Evolutionary conservation across 2,113 vertebrate species (phyloP).

Genomic region (Catharus fuscescens): DNA sequence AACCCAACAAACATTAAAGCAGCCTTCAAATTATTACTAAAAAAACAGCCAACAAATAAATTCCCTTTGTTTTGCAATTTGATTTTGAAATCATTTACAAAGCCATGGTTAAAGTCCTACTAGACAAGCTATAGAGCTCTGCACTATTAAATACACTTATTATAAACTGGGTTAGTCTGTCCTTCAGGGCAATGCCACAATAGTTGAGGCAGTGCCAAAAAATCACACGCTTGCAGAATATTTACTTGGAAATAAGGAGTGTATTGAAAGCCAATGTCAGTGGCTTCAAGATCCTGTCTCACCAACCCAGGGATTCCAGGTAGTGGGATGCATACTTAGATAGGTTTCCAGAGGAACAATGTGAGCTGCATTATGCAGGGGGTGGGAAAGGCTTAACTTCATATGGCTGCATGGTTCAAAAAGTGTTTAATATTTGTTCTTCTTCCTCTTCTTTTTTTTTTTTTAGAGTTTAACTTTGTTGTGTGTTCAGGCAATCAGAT

Average conservation of each 20-base stretch:
- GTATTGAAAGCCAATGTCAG: conserved; percentile 24
- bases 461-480: background rate
- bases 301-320: background rate
- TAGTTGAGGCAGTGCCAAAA: conserved; percentile 51
- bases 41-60: background rate
- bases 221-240: conserved; percentile 38
- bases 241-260: conserved; percentile 37
- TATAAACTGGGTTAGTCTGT: conserved; percentile 57
- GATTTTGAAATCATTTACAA: conserved; percentile 55
- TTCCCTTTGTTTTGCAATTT: background rate
- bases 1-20: background rate
- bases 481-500: background rate
- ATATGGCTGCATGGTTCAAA: background rate
- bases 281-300: conserved; percentile 6
- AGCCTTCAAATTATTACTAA: background rate
- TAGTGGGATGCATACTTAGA: background rate
- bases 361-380: background rate
- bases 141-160: conserved; percentile 26
- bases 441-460: too few relatives aligned
- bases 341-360: conserved; percentile 5
- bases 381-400: background rate
- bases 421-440: background rate
- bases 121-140: conserved; percentile 7
- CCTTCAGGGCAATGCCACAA: conserved; percentile 60
- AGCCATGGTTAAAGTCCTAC: conserved; percentile 28